A percentile compares a stretch with the other conserved stretches of the same genome.
phyloP scores from a whole-genome alignment of 2,888 invertebrate genomes.

The Ormyrus rosae region DNA sequence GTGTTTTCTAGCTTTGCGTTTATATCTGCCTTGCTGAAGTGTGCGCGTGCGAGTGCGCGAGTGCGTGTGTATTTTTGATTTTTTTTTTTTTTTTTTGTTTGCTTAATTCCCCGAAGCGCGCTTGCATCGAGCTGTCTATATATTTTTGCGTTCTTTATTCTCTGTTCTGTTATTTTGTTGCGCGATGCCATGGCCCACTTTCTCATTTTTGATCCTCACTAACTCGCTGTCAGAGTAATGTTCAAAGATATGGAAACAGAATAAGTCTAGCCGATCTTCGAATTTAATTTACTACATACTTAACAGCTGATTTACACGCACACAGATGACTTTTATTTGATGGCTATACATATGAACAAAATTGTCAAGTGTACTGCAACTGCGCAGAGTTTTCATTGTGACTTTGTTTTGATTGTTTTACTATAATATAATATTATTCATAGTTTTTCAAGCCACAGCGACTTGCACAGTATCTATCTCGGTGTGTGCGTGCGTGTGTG shows the following conservation, averaged over 20 bases:
- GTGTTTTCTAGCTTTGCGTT: slow-evolving; percentile 46
- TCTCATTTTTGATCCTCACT: slow-evolving; percentile 16
- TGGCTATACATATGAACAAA: slow-evolving; percentile 2
- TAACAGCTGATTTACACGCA: slow-evolving; percentile 42
- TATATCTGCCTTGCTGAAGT: slow-evolving; percentile 48
- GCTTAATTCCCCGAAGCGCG: slow-evolving; percentile 21
- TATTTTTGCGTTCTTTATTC: slow-evolving; percentile 5
- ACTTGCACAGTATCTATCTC: slow-evolving; percentile 12
- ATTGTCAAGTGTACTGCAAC: slow-evolving; percentile 52
- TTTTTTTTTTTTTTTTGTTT: slow-evolving; percentile 2
- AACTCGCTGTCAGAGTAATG: slow-evolving; percentile 13
- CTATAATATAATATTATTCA: slow-evolving; percentile 13
- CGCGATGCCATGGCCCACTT: slow-evolving; percentile 12
- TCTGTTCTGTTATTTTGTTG: slow-evolving; percentile 21
- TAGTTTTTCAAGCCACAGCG: not conserved
- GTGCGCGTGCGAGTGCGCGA: slow-evolving; percentile 50
- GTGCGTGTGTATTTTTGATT: slow-evolving; percentile 19
- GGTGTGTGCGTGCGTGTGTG: slow-evolving; percentile 39
- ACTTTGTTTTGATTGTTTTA: slow-evolving; percentile 48
- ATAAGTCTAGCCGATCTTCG: not conserved
- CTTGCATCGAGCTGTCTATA: slow-evolving; percentile 34
- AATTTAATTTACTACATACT: slow-evolving; percentile 4
- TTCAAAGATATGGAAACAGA: not conserved
- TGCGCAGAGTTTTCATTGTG: slow-evolving; percentile 55
- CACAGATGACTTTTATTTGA: slow-evolving; percentile 7